Evolutionary conservation across 1,140 invertebrate species (phyloP).

Genomic region (Conus betulinus): DNA sequence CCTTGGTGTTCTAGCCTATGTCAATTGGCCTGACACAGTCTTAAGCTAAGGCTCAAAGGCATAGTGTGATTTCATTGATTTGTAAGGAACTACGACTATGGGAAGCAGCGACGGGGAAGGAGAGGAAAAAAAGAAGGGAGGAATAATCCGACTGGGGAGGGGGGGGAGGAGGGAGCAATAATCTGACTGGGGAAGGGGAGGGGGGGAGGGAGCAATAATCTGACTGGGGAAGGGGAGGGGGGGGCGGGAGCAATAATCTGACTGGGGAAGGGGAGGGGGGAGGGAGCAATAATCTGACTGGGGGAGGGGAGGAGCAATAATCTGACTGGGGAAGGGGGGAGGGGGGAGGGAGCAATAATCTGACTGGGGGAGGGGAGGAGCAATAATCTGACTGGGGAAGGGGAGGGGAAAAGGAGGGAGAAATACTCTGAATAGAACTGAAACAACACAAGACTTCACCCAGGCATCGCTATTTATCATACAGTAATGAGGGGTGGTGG

Average conservation of each 20-base stretch:
- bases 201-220: background rate
- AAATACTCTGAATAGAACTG: too few relatives aligned
- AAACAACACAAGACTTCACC: too few relatives aligned
- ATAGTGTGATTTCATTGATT: too few relatives aligned
- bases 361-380: background rate
- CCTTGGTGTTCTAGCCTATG: too few relatives aligned
- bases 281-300: background rate
- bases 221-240: background rate
- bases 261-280: background rate
- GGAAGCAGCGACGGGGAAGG: background rate
- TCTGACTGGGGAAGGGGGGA: background rate
- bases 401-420: background rate
- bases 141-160: background rate
- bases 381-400: too few relatives aligned
- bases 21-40: too few relatives aligned
- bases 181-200: background rate
- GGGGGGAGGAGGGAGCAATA: background rate
- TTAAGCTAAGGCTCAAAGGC: too few relatives aligned
- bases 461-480: too few relatives aligned
- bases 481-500: too few relatives aligned
- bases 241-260: background rate
- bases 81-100: background rate
- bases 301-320: background rate
- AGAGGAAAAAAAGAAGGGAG: background rate
- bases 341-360: background rate